Evolutionary conservation across 1,140 invertebrate genomes (phyloP), one percentile per base, ranked within the genome.

Genomic region (Octopus sinensis): DNA sequence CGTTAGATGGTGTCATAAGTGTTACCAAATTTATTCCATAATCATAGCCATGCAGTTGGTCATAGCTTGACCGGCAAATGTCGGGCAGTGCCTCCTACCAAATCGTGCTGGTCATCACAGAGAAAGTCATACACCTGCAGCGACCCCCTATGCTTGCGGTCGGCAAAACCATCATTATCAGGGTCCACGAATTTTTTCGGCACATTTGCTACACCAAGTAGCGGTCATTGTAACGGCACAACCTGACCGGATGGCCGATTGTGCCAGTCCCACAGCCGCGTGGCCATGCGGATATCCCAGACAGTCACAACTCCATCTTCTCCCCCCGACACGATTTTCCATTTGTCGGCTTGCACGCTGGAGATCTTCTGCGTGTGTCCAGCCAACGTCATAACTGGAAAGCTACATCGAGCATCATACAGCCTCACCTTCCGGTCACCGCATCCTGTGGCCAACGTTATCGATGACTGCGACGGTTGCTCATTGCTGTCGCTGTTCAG

Each of bases 221-320:
- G 13, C 84, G 83, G 53, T 86, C 85, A 53, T 85, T 81, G 79
- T 85, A 88, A 54, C 80, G 79, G 76, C 85, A 84, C 78, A 87
- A 84, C 68, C 80, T 71, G 0, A 88, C 86, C 17, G 87, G 87
- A 77, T 87, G 86, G n/a, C 80, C 87, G 89, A 83, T 88, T 90
- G 75, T 89, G 87, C 54, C 83, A 84, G 54, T 90, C 89, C 89
- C 89, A 90, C 0, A 90, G 83, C 84, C 88, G 88, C 17, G 80
- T 80, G 9, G 82, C 79, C 87, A 88, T 90, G 53, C 89, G 84
- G 23, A 85, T 84, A 79, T 90, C 89, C 87, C 88, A 89, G 9
- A 90, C 88, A 84, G 80, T 82, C 6, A 89, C 86, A 84, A 89
- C 87, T 5, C 89, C 89, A 68, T 85, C 87, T 51, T 86, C 85